A percentile compares a stretch with the other conserved stretches of the same genome.
phyloP scores from a whole-genome alignment of 35 echinoderm and acorn worm genomes.

The Anneissia japonica region DNA sequence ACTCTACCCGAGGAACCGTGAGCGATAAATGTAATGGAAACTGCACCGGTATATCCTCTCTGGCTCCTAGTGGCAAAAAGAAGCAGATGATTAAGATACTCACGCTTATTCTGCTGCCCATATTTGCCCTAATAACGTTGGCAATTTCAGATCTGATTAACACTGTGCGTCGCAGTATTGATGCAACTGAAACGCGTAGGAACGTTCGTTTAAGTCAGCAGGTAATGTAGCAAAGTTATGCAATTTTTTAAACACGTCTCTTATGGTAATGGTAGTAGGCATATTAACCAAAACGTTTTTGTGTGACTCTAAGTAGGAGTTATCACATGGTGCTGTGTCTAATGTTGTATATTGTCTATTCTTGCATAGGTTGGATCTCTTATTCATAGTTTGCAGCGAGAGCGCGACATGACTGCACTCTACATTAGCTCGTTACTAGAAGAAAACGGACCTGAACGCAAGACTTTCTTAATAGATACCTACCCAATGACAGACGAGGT shows the following conservation, averaged over 20 bases:
- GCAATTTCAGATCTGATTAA: constrained; percentile 69
- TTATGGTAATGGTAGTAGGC: too few species aligned
- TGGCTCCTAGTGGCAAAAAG: constrained; percentile 62
- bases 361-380: constrained; percentile 45
- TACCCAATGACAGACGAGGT: constrained; percentile 67
- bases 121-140: constrained; percentile 53
- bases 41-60: constrained; percentile 13
- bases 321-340: too few species aligned
- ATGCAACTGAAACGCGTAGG: constrained; percentile 57
- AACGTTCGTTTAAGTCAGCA: constrained; percentile 75
- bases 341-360: too few species aligned
- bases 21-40: too few species aligned
- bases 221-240: too few species aligned
- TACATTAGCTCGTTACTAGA: constrained; percentile 73
- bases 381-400: constrained; percentile 62
- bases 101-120: constrained; percentile 65
- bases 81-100: constrained; percentile 74
- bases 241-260: too few species aligned
- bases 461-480: constrained; percentile 70
- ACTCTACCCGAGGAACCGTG: too few species aligned
- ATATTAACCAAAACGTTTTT: too few species aligned
- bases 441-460: constrained; percentile 62
- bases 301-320: too few species aligned
- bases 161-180: constrained; percentile 54
- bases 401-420: constrained; percentile 70